Evolutionary conservation across 2,797 vertebrate species (phyloP).

Genomic region (Nannoperca australis): DNA sequence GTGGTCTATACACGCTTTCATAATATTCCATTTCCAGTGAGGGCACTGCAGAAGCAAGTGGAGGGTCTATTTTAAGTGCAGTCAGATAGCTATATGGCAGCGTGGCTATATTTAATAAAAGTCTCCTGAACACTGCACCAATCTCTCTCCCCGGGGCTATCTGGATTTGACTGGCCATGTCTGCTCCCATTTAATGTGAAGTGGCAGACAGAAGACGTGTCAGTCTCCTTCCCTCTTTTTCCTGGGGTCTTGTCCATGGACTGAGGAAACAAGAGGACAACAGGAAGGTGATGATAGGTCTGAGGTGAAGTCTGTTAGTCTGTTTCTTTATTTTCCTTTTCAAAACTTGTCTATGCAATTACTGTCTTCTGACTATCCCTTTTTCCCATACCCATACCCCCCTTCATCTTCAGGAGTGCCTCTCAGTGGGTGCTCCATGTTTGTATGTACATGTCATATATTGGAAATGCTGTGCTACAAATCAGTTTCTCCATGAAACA

Average conservation of each 20-base stretch:
- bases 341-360: constrained; percentile 10
- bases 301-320: constrained; percentile 34
- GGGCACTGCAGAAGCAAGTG: constrained; percentile 64
- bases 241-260: constrained; percentile 47
- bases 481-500: neutral
- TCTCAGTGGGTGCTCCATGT: neutral
- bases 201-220: constrained; percentile 73
- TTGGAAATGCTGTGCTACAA: neutral
- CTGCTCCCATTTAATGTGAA: constrained; percentile 78
- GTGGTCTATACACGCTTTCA: constrained; percentile 54
- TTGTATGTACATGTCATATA: neutral
- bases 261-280: constrained; percentile 28
- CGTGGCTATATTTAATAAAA: constrained; percentile 81
- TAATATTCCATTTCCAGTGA: constrained; percentile 74
- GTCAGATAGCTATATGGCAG: constrained; percentile 75
- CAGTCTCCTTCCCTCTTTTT: constrained; percentile 59
- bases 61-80: constrained; percentile 79
- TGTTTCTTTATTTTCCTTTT: constrained; percentile 5
- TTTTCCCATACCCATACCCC: neutral
- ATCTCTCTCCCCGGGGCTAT: constrained; percentile 72
- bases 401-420: neutral
- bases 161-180: constrained; percentile 76
- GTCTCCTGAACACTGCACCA: constrained; percentile 73
- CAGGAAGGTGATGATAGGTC: constrained; percentile 20
- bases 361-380: neutral